A percentile compares a stretch with the other conserved stretches of the same genome.
These are phyloP conservation scores for Chiloscyllium plagiosum DNA, from an alignment of 2,113 vertebrate genomes.

Conservation along the genomic window DNA sequence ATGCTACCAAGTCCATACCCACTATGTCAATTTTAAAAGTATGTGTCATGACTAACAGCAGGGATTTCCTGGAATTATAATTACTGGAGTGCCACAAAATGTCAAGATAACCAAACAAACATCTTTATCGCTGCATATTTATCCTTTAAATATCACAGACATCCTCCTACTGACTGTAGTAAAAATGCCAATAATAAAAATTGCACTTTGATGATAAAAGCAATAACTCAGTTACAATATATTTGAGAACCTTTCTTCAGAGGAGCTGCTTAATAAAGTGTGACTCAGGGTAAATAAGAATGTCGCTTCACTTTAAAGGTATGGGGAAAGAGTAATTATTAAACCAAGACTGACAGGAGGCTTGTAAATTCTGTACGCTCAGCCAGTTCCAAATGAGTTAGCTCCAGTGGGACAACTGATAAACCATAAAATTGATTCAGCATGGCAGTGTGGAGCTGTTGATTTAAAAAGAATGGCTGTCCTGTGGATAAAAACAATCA, in stretches of 20 bases:
- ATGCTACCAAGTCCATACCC: neutral
- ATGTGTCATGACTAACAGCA: neutral
- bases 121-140: neutral
- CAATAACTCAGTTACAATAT: slow-evolving; percentile 2
- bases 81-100: neutral
- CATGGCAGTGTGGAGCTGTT: neutral
- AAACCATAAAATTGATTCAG: slow-evolving; percentile 11
- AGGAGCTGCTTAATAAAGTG: slow-evolving; percentile 33
- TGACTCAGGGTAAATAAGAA: slow-evolving; percentile 29
- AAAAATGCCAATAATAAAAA: slow-evolving; percentile 29
- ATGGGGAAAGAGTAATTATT: slow-evolving; percentile 16
- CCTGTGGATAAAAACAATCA: neutral
- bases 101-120: neutral
- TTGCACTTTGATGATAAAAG: slow-evolving; percentile 18
- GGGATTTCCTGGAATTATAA: slow-evolving; percentile 7
- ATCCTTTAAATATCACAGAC: slow-evolving; percentile 1
- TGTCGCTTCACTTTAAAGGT: slow-evolving; percentile 22
- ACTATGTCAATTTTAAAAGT: neutral
- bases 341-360: slow-evolving; percentile 17
- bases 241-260: slow-evolving; percentile 11
- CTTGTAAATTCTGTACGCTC: slow-evolving; percentile 13
- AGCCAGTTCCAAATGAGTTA: slow-evolving; percentile 13
- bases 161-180: slow-evolving; percentile 10
- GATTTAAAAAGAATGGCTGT: neutral
- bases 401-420: slow-evolving; percentile 11